phyloP scores from a whole-genome alignment of 1,140 invertebrate genomes.

The Asbolus verrucosus region DNA sequence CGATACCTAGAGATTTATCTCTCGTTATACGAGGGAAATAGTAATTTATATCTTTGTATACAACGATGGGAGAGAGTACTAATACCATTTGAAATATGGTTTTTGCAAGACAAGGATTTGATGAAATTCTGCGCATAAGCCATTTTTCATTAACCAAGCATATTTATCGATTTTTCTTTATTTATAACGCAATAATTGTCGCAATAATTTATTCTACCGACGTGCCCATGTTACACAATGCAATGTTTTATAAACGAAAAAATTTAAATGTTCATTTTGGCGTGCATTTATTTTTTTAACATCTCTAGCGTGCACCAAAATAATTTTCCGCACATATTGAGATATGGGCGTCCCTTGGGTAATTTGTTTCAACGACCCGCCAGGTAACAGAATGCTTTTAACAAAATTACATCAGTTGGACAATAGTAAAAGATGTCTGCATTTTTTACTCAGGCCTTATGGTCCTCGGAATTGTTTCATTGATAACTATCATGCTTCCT shows the following conservation, averaged over 20 bases:
- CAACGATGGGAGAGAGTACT: conserved; percentile 28
- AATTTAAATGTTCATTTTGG: too few relatives aligned
- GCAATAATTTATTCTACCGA: conserved; percentile 30
- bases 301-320: neutral
- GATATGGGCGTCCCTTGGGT: neutral
- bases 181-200: conserved; percentile 25
- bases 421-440: neutral
- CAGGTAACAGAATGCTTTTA: conserved; percentile 1
- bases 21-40: conserved; percentile 24
- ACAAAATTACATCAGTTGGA: conserved; percentile 12
- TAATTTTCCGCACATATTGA: conserved; percentile 8
- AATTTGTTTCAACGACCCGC: neutral
- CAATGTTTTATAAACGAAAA: too few relatives aligned
- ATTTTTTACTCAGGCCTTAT: too few relatives aligned
- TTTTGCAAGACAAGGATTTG: conserved; percentile 26
- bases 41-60: conserved; percentile 30
- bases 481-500: too few relatives aligned
- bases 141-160: conserved; percentile 21
- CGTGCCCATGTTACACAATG: too few relatives aligned
- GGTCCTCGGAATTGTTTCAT: too few relatives aligned
- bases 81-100: conserved; percentile 31
- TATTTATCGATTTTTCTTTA: conserved; percentile 27
- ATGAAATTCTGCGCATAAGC: conserved; percentile 26
- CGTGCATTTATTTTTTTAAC: too few relatives aligned
- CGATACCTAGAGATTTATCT: conserved; percentile 21